Base-by-base conservation (phyloP, 2,888 invertebrate genomes). In the Meganola albula region DNA sequence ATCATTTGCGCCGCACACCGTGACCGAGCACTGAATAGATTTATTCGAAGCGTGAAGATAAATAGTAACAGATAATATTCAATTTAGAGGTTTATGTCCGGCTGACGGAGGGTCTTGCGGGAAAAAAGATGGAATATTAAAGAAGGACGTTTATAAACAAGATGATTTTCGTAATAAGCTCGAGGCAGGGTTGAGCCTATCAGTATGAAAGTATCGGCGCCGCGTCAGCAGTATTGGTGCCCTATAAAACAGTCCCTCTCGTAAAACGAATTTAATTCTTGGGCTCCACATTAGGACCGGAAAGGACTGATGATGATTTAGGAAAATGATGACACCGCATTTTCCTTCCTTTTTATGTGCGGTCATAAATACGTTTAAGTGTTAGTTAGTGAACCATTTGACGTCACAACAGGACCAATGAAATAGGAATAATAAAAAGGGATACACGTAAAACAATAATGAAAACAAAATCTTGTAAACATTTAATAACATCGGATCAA, bases 261-360 rank as follows among this genome's bases (percentile, higher is more conserved):
- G 57, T 58, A 58, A 63, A 67, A 58, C 49, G 53, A 60, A 55
- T 61, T 61, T 61, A 64, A 66, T 65, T 59, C 58, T 53, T 55
- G 57, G 55, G 53, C 58, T 53, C 57, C 49, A 51, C 51, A 52
- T 54, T 48, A 56, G 27, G 38, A 31, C 30, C 44, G 48, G 44
- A 47, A 48, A 43, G 53, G 47, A 45, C 43, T 44, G 38, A 34
- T 41, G 46, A 55, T 53, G 59, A 50, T 36, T 49, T 53, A 35
- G 39, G 40, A 48, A 52, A 47, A 49, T 52, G 46, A 53, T 47
- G 48, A 53, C 34, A 37, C 52, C 24, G 40, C 41, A 42, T 40
- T 45, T 42, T 33, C 28, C 37, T 29, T 37, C 27, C 46, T 50
- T 27, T 47, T 48, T 42, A 54, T 51, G 48, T 48, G 27, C 53